These are phyloP conservation scores for Sparus aurata DNA, from an alignment of 2,797 vertebrate genomes.

Conservation along the genomic window DNA sequence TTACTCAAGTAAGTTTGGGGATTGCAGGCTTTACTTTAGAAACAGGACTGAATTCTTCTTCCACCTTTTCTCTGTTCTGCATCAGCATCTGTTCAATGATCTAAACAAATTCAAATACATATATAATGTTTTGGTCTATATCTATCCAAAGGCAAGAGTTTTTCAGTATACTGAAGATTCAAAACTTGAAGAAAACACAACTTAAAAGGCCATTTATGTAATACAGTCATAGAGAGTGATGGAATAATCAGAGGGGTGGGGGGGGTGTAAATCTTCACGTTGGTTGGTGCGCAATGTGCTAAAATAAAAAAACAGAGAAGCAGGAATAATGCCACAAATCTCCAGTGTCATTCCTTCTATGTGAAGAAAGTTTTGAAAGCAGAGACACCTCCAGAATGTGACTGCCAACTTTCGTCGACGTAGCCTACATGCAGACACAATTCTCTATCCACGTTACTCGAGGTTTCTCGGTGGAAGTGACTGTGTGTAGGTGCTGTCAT, in stretches of 20 bases:
- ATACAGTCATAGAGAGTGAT: background rate
- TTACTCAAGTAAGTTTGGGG: background rate
- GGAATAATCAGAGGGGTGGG: background rate
- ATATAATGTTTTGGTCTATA: constrained; percentile 1
- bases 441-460: constrained; percentile 25
- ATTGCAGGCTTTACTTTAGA: background rate
- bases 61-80: background rate
- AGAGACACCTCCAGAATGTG: constrained; percentile 12
- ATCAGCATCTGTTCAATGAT: background rate
- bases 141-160: background rate
- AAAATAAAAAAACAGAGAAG: background rate
- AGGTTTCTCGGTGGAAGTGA: constrained; percentile 32
- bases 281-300: background rate
- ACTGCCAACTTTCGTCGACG: constrained; percentile 28
- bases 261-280: background rate
- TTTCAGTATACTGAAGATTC: background rate
- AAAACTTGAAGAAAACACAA: background rate
- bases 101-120: background rate
- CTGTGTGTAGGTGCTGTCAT: constrained; percentile 58
- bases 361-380: constrained; percentile 25
- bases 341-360: constrained; percentile 4
- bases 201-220: background rate
- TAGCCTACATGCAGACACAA: constrained; percentile 16
- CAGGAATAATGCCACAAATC: constrained; percentile 1
- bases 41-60: background rate